Base-by-base conservation (phyloP, 1,140 invertebrate species). In the Telenomus remus region DNA sequence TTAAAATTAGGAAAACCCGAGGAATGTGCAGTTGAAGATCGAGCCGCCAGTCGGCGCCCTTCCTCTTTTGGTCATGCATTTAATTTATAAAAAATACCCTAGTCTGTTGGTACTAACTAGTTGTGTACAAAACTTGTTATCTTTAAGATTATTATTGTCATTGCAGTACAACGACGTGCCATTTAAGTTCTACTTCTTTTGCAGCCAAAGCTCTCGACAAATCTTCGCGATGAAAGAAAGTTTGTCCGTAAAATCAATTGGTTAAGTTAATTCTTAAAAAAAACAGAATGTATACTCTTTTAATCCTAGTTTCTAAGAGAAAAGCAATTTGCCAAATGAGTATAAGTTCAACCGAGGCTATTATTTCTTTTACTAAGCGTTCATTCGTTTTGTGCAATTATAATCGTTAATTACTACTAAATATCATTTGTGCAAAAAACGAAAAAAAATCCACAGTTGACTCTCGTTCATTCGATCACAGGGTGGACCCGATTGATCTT, bases 21-120 rank as follows among this genome's bases (percentile, higher is more conserved):
- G 86, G 85, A 87, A 87, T 87, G 86, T 87, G 86, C 86, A 87
- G 19, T 87, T 82, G 54, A 42, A 43, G 56, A 15, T 13, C 64
- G 47, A 68, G 42, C n/a, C 39, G 19, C 2, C 11, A 47, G 54
- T 15, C 34, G 47, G 14, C 35, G 34, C 46, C 46, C n/a, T 13
- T n/a, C 27, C 16, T 9, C 19, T 12, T 39, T 43, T 35, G 33
- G 39, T 53, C 49, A 15, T 65, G 64, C 54, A 51, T 57, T 57
- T 57, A 57, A 68, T 37, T 35, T 9, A 42, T 53, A 50, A 60
- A 60, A 60, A 56, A 16, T 43, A 60, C 27, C 43, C 65, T 69
- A 69, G 55, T 69, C 65, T 9, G n/a, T 39, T 39, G 9, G 9
- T 11, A n/a, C 37, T n/a, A 39, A 39, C 19, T 27, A 27, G 1